These are phyloP conservation scores for Popillia japonica DNA, from an alignment of 1,140 invertebrate genomes.

Conservation along the genomic window DNA sequence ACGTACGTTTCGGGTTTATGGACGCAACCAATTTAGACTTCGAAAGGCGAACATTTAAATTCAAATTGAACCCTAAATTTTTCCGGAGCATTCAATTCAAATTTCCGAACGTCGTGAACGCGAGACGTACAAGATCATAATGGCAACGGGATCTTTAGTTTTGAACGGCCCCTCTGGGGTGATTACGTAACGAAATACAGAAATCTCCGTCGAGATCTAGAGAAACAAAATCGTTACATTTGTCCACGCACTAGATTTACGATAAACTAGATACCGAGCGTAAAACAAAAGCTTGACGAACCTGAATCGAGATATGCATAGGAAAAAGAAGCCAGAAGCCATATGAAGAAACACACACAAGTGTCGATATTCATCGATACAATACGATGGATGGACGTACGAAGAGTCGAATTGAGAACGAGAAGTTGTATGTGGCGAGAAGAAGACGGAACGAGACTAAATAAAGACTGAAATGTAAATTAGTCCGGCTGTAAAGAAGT, in stretches of 20 bases:
- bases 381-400: conserved; percentile 2
- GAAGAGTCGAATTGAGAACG: conserved; percentile 4
- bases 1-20: conserved; percentile 20
- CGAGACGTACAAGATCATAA: conserved; percentile 25
- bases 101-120: conserved; percentile 19
- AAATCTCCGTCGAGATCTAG: conserved; percentile 22
- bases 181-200: conserved; percentile 23
- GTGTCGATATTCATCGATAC: conserved; percentile 21
- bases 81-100: conserved; percentile 33
- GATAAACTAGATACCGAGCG: neutral
- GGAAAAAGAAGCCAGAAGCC: conserved; percentile 16
- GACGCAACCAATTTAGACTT: conserved; percentile 18
- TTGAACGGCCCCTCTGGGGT: neutral
- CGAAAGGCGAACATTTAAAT: conserved; percentile 22
- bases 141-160: conserved; percentile 20
- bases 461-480: conserved; percentile 45
- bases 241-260: conserved; percentile 27
- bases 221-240: conserved; percentile 24
- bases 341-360: conserved; percentile 19
- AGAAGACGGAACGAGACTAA: neutral
- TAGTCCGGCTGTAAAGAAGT: conserved; percentile 49
- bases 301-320: neutral
- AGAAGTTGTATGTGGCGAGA: neutral
- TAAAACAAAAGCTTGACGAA: conserved; percentile 8
- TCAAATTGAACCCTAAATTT: conserved; percentile 32